These are phyloP conservation scores for Heliothis virescens DNA, from an alignment of 1,140 invertebrate species.

Conservation along the genomic window DNA sequence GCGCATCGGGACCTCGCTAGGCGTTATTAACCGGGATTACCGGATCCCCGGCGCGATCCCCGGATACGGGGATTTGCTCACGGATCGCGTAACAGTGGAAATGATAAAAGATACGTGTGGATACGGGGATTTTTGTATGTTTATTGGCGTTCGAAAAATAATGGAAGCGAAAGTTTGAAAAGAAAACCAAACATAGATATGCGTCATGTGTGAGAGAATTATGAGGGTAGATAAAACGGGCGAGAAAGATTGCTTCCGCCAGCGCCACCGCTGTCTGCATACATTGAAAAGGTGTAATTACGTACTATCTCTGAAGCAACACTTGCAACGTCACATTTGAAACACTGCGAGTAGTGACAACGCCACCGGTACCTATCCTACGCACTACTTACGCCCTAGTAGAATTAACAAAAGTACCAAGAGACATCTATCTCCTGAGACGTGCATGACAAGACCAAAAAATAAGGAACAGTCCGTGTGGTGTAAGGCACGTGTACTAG, in stretches of 20 bases:
- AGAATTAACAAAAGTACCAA: constrained; percentile 36
- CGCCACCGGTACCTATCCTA: background rate
- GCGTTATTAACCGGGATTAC: constrained; percentile 85
- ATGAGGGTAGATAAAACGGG: constrained; percentile 29
- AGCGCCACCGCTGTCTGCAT: constrained; percentile 20
- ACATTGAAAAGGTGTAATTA: constrained; percentile 41
- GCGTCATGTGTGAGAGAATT: constrained; percentile 26
- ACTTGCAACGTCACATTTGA: constrained; percentile 24
- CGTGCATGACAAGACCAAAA: constrained; percentile 37
- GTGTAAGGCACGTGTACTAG: constrained; percentile 57
- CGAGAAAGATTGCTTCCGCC: constrained; percentile 38
- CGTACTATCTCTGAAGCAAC: constrained; percentile 30
- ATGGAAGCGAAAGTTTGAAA: constrained; percentile 32
- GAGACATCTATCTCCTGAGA: constrained; percentile 39
- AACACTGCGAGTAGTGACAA: constrained; percentile 31
- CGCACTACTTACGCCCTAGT: constrained; percentile 31
- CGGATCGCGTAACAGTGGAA: constrained; percentile 72
- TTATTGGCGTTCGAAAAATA: constrained; percentile 44
- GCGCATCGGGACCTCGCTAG: constrained; percentile 58
- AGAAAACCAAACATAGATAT: constrained; percentile 8
- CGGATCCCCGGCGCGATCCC: constrained; percentile 75
- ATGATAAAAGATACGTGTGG: constrained; percentile 81
- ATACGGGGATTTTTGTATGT: constrained; percentile 60
- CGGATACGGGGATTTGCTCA: constrained; percentile 83
- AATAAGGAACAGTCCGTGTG: constrained; percentile 19